Evolutionary conservation across 2,888 invertebrate genomes (phyloP).

Genomic region (Watsonalla binaria): DNA sequence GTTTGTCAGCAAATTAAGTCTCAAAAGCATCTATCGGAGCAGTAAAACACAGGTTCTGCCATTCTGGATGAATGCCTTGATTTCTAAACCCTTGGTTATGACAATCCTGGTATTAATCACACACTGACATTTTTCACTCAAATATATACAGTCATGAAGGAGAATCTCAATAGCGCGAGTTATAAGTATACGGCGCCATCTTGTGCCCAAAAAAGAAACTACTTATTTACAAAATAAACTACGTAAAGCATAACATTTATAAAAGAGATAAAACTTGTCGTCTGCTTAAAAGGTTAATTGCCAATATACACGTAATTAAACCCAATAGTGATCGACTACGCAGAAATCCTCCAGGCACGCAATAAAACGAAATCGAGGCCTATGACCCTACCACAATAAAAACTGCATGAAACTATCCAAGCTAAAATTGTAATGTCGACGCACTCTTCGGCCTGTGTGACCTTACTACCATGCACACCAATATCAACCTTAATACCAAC

Average conservation of each 20-base stretch:
- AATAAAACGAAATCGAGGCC: slow-evolving; percentile 55
- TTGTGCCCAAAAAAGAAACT: no score
- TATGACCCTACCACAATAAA: slow-evolving; percentile 75
- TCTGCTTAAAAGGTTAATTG: slow-evolving; percentile 13
- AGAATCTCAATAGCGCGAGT: no score
- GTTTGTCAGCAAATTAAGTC: no score
- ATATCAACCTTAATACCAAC: slow-evolving; percentile 22
- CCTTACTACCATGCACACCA: slow-evolving; percentile 39
- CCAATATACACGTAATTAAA: slow-evolving; percentile 35
- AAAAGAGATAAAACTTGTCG: slow-evolving; percentile 4
- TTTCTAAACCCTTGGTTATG: no score
- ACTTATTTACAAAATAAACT: no score
- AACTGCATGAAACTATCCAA: slow-evolving; percentile 71
- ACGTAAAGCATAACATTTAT: not conserved
- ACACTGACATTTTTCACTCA: no score
- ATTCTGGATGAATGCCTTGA: no score
- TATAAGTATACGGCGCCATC: no score
- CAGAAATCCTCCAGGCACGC: slow-evolving; percentile 42
- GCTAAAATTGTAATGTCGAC: slow-evolving; percentile 74
- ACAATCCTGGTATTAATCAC: no score
- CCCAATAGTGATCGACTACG: slow-evolving; percentile 26
- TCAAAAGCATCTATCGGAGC: no score
- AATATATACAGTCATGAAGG: no score
- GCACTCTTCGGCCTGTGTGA: slow-evolving; percentile 51
- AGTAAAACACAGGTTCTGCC: no score